A percentile compares a stretch with the other conserved stretches of the same genome.
These are phyloP conservation scores for Torymus auratus DNA, from an alignment of 2,888 invertebrate species.

Conservation along the genomic window DNA sequence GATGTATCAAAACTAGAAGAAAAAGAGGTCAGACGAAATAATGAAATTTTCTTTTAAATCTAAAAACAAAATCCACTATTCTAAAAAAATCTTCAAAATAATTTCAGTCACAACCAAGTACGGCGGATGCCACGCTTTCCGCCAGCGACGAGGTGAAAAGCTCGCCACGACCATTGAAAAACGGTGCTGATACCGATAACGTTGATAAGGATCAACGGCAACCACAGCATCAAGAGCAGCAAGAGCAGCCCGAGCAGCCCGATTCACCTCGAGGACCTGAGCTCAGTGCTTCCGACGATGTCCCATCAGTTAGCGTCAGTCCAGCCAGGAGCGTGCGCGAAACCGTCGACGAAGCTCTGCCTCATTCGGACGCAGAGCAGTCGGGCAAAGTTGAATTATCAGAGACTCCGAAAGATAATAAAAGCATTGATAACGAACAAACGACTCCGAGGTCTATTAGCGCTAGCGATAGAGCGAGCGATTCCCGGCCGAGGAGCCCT, in stretches of 20 bases:
- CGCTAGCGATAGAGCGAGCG: conserved; percentile 49
- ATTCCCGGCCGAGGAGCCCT: conserved; percentile 48
- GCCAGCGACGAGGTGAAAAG: too few relatives aligned
- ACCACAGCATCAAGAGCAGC: too few relatives aligned
- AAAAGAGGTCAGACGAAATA: conserved; percentile 30
- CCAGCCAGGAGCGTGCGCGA: conserved; percentile 28
- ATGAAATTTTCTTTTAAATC: conserved; percentile 6
- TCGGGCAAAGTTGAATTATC: conserved; percentile 46
- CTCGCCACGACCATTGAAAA: too few relatives aligned
- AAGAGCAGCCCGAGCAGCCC: too few relatives aligned
- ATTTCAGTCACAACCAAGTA: too few relatives aligned
- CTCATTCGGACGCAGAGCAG: conserved; percentile 12
- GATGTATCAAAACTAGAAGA: conserved; percentile 13
- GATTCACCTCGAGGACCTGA: too few relatives aligned
- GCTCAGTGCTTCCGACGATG: not conserved
- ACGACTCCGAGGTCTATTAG: conserved; percentile 53
- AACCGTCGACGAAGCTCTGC: not conserved
- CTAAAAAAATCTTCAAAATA: too few relatives aligned
- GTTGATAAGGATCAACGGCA: too few relatives aligned
- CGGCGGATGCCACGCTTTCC: too few relatives aligned
- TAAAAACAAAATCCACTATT: not conserved
- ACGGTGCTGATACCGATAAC: too few relatives aligned
- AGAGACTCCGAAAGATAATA: conserved; percentile 48
- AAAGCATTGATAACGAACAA: conserved; percentile 52
- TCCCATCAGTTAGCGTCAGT: conserved; percentile 43